These are phyloP conservation scores for Psittacara wagleri DNA, from an alignment of 2,113 vertebrate genomes.

Conservation along the genomic window DNA sequence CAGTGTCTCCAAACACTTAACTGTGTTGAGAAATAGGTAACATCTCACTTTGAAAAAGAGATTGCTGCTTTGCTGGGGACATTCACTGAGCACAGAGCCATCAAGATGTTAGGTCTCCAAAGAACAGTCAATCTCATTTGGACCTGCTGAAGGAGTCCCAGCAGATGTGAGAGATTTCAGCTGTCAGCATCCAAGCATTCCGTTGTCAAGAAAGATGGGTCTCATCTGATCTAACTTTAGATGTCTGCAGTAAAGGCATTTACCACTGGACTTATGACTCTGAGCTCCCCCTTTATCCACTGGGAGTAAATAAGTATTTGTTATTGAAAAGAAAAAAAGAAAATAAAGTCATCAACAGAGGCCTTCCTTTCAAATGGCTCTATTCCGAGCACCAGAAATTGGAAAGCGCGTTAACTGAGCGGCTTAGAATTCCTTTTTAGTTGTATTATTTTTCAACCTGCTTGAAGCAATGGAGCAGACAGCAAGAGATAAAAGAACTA, in stretches of 20 bases:
- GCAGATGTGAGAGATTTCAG: neutral
- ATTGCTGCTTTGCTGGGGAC: neutral
- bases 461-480: slow-evolving; percentile 28
- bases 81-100: neutral
- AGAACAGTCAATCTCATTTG: neutral
- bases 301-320: neutral
- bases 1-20: neutral
- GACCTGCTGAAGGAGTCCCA: neutral
- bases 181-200: neutral
- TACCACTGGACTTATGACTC: neutral
- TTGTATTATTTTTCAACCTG: slow-evolving; percentile 23
- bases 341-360: neutral
- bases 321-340: neutral
- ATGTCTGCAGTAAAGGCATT: neutral
- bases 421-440: slow-evolving; percentile 36
- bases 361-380: slow-evolving; percentile 11
- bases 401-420: neutral
- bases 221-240: neutral
- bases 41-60: neutral
- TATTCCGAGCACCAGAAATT: slow-evolving; percentile 14
- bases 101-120: neutral
- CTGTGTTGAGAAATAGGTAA: neutral
- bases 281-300: neutral
- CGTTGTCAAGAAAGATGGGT: neutral
- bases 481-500: slow-evolving; percentile 43